Percentiles rank a stretch among this genome's conserved stretches.
Conservation (phyloP, 35 echinoderm and acorn worm genomes). For the Anneissia japonica region DNA sequence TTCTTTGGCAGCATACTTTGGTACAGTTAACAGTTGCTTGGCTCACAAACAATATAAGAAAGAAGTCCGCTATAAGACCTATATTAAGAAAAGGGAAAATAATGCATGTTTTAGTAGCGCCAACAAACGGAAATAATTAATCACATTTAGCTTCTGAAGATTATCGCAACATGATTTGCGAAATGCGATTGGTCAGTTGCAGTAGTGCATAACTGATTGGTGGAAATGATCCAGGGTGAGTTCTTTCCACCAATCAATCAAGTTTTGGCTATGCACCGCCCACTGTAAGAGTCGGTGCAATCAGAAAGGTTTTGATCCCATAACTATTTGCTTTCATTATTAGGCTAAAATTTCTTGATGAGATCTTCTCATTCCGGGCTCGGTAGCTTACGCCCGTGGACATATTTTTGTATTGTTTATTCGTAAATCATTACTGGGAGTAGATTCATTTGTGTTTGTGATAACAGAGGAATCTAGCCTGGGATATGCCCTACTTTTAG, state of each 20-base stretch:
- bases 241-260: not conserved
- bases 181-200: not conserved
- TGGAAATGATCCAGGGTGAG: not conserved
- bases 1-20: no score
- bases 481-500: no score
- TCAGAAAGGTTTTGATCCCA: not conserved
- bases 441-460: no score
- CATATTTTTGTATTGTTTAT: no score
- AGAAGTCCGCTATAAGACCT: no score
- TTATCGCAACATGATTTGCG: not conserved
- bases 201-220: not conserved
- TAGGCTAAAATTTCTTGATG: not conserved
- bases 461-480: no score
- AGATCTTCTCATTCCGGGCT: not conserved
- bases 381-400: not conserved
- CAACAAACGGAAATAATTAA: not conserved
- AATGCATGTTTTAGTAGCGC: no score
- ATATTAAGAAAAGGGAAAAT: no score
- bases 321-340: not conserved
- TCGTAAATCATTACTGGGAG: no score
- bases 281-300: not conserved
- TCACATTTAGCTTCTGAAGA: not conserved
- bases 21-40: no score
- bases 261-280: not conserved
- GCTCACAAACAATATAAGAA: no score